Conservation (phyloP, 2,113 vertebrate genomes). For the Phylloscopus trochilus region DNA sequence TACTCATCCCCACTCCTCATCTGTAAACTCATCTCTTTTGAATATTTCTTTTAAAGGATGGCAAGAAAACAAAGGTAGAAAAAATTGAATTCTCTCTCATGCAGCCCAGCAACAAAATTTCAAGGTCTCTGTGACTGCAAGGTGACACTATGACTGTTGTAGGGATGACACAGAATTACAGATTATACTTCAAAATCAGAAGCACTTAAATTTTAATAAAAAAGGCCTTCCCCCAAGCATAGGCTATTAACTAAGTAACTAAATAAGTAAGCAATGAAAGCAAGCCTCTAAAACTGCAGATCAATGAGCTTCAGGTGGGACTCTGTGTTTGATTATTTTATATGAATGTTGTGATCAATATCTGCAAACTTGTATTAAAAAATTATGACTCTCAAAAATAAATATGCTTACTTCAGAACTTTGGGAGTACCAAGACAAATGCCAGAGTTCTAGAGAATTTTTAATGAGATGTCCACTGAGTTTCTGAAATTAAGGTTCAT, state of each 20-base stretch:
- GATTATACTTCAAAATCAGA: background rate
- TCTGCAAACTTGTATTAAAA: background rate
- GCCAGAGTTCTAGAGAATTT: background rate
- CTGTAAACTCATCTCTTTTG: background rate
- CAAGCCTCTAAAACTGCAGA: background rate
- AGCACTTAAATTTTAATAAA: background rate
- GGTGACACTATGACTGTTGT: background rate
- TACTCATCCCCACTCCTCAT: background rate
- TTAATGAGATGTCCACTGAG: background rate
- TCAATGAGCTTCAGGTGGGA: background rate
- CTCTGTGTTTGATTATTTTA: background rate
- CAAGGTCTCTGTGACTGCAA: background rate
- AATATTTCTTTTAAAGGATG: background rate
- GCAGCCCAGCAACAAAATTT: background rate
- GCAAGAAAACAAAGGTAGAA: background rate
- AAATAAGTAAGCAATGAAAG: background rate
- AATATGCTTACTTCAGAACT: background rate
- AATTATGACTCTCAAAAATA: background rate
- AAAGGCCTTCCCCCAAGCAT: background rate
- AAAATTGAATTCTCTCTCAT: accelerated
- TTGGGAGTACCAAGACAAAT: background rate
- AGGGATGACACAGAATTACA: background rate
- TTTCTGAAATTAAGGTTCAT: background rate
- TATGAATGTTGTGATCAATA: background rate
- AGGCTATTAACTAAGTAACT: background rate